Percentiles rank a stretch among this genome's conserved stretches.
Conservation (phyloP, 2,888 invertebrate genomes). For the Phasia obesa region DNA sequence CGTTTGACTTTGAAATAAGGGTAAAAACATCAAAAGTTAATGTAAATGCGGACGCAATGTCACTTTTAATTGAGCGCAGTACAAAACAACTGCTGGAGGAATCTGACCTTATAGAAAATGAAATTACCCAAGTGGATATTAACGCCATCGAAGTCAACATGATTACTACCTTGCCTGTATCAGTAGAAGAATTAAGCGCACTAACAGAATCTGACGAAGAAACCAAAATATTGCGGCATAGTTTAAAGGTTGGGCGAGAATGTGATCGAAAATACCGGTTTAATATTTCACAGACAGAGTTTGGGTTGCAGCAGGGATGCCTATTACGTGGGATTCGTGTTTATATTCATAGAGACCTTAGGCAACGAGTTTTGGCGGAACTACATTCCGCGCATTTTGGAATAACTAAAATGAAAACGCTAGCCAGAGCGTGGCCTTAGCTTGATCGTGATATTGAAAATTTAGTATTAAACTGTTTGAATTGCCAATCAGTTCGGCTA, state of each 20-base stretch:
- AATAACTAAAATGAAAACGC: conserved; percentile 49
- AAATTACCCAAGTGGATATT: conserved; percentile 24
- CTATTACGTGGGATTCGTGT: conserved; percentile 3
- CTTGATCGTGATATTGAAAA: conserved; percentile 61
- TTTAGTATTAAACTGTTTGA: conserved; percentile 59
- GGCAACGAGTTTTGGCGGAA: conserved; percentile 17
- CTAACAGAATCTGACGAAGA: conserved; percentile 38
- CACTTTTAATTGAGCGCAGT: conserved; percentile 20
- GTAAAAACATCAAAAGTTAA: conserved; percentile 44
- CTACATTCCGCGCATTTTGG: conserved; percentile 19
- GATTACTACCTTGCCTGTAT: conserved; percentile 56
- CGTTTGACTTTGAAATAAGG: conserved; percentile 43
- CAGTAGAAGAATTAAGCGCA: conserved; percentile 40
- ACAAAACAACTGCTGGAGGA: not conserved
- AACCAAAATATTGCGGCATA: conserved; percentile 6
- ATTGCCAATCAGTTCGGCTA: conserved; percentile 52
- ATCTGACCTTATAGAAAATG: conserved; percentile 38
- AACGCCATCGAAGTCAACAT: conserved; percentile 41
- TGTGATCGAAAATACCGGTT: conserved; percentile 35
- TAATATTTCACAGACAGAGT: conserved; percentile 34
- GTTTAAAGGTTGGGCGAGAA: conserved; percentile 26
- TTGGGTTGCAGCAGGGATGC: conserved; percentile 49
- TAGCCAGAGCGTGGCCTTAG: conserved; percentile 50
- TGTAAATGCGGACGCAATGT: conserved; percentile 50
- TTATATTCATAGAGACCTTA: conserved; percentile 57